Evolutionary conservation across 1,140 invertebrate species (phyloP).

Genomic region (Drosophila tristis): DNA sequence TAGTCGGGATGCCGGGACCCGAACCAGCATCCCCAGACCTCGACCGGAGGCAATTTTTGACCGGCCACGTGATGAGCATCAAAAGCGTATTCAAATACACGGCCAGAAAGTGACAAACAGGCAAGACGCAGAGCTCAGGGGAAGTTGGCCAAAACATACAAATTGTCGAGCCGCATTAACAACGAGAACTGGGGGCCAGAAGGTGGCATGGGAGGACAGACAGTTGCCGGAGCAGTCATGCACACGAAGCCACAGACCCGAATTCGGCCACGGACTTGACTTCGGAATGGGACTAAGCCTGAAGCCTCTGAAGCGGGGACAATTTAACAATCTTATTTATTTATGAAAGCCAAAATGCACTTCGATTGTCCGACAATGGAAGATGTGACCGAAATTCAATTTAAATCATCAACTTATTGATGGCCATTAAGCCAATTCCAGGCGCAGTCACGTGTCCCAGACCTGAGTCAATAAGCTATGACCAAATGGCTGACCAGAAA

Average conservation of each 20-base stretch:
- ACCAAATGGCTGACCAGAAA: slow-evolving; percentile 9
- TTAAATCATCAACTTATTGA: slow-evolving; percentile 44
- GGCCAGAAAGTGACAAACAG: slow-evolving; percentile 64
- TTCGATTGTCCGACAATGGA: slow-evolving; percentile 52
- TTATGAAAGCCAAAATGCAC: slow-evolving; percentile 73
- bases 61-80: slow-evolving; percentile 64
- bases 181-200: background rate
- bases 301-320: slow-evolving; percentile 40
- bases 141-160: slow-evolving; percentile 8
- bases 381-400: slow-evolving; percentile 67
- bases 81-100: slow-evolving; percentile 67
- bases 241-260: slow-evolving; percentile 5
- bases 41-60: slow-evolving; percentile 42
- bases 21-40: slow-evolving; percentile 6
- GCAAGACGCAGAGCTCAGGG: slow-evolving; percentile 20
- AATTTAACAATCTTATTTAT: slow-evolving; percentile 77
- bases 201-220: background rate
- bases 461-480: slow-evolving; percentile 19
- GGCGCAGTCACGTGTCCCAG: slow-evolving; percentile 49
- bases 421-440: slow-evolving; percentile 50
- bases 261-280: slow-evolving; percentile 1
- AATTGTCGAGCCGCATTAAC: slow-evolving; percentile 21
- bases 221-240: slow-evolving; percentile 30
- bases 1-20: slow-evolving; percentile 3
- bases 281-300: slow-evolving; percentile 3